These are phyloP conservation scores for Pomacea canaliculata DNA, from an alignment of 2,888 invertebrate species.

Conservation along the genomic window DNA sequence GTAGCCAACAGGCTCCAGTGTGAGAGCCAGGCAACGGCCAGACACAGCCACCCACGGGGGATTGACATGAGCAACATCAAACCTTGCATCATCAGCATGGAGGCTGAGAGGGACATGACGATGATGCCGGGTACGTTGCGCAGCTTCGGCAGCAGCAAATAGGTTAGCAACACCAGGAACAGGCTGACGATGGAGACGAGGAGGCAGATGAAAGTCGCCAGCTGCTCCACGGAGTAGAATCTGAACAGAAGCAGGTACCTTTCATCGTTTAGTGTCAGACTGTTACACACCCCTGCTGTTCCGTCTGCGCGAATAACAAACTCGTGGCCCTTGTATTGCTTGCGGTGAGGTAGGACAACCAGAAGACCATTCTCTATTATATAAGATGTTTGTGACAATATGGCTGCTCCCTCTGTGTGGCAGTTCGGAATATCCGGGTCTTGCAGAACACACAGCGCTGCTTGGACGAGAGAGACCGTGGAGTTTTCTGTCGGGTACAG, in stretches of 20 bases:
- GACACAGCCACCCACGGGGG: constrained; percentile 23
- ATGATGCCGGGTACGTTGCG: constrained; percentile 31
- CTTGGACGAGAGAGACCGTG: too few relatives aligned
- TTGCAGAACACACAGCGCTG: neutral
- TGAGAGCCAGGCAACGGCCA: constrained; percentile 22
- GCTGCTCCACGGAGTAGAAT: neutral
- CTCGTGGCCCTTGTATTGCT: neutral
- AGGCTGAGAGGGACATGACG: constrained; percentile 30
- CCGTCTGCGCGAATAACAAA: neutral
- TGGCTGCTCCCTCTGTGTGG: neutral
- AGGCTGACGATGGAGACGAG: constrained; percentile 21
- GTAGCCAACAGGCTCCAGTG: constrained; percentile 29
- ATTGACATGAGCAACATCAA: constrained; percentile 18
- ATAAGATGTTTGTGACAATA: neutral
- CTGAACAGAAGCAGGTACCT: neutral
- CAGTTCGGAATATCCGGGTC: neutral
- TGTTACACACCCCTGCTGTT: neutral
- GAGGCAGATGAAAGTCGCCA: neutral
- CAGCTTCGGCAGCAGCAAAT: constrained; percentile 21
- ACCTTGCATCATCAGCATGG: constrained; percentile 26
- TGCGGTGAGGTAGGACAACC: neutral
- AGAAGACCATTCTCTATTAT: neutral
- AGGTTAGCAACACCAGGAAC: constrained; percentile 8
- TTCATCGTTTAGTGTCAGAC: neutral
- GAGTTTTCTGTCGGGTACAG: too few relatives aligned